Evolutionary conservation across 2,113 vertebrate species (phyloP), one percentile per base, ranked within the genome.

Genomic region (Dinomys branickii): DNA sequence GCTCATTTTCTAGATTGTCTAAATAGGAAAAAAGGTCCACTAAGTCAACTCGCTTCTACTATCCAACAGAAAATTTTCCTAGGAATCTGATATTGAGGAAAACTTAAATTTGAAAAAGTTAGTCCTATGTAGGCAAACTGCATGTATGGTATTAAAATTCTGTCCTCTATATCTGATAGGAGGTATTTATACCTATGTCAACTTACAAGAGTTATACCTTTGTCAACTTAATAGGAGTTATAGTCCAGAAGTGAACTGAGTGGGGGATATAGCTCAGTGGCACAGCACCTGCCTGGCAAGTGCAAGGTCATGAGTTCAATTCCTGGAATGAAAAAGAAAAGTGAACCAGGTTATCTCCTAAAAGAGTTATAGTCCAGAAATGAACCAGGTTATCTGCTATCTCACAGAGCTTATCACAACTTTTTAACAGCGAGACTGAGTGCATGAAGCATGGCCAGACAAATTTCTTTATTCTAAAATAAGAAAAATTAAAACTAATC

Each of bases 1-100:
- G 16, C 35, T 71, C 85, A n/a, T 69, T 96, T 71, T 75, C 90
- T 11, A 65, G 85, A 54, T 61, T 88, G 65, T 26, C 44, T 41
- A 93, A 94, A 63, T 90, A 86, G 61, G 90, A 96, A 78, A 58
- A 78, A 58, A 91, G 52, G 73, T 24, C 84, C 52, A 58, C 26
- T 12, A 33, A 87, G 30, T 35, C 54, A 88, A 54, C 83, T 88
- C 47, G 28, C 33, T 77, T 85, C 47, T 63, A 69, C 47, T 30
- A 80, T 5, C 50, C 30, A 84, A 38, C 56, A 93, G 24, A 12
- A 81, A 75, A 58, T 63, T 80, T 54, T 67, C 88, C n/a, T 69
- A 47, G 47, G 85, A 84, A 71, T 71, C 30, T 84, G 44, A 41
- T 50, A 93, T 7, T 87, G 5, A 94, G 54, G 87, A 88, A 94